Evolutionary conservation across 2,113 vertebrate species (phyloP), one percentile per base, ranked within the genome.

Genomic region (Cairina moschata): DNA sequence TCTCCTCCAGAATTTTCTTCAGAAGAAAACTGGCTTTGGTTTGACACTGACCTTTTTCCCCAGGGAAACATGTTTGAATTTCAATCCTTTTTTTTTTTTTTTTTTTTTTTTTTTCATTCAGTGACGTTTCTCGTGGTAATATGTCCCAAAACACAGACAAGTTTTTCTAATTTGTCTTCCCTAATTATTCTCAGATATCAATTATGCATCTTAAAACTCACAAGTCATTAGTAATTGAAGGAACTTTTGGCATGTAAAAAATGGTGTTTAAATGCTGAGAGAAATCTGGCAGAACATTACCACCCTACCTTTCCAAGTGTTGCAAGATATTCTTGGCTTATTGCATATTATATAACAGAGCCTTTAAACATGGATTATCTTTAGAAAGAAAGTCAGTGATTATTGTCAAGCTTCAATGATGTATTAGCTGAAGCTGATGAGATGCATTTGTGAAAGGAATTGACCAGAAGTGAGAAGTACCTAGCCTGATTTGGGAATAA

Each of bases 281-380:
- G 56, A 77, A 95, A 94, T 83, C 93, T 96, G 96, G 96, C 96
- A 87, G 96, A 96, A 96, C 94, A 95, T 92, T 96, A 69, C 65
- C 72, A 54, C 29, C 46, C 60, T 95, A 96, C 92, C 95, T 96
- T 95, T 96, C 96, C 96, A 97, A 96, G 93, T 94, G 74, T 96
- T 96, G 95, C 95, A 91, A 96, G 96, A 96, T 94, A 95, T 80
- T 96, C 92, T 93, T 97, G 96, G 95, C 94, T 95, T 88, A 69
- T 67, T 80, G 34, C 34, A 11, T 56, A 54, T 96, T 96, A 93
- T 91, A 86, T 91, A 97, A 96, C 89, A 77, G 59, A 91, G 46
- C 28, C 56, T 88, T 95, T 90, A 97, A 96, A 90, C 89, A 94
- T 4, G 7, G 89, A 95, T 95, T 94, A 91, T 96, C 93, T 94